These are phyloP conservation scores for Mesitornis unicolor DNA, from an alignment of 2,113 vertebrate genomes.

Conservation along the genomic window DNA sequence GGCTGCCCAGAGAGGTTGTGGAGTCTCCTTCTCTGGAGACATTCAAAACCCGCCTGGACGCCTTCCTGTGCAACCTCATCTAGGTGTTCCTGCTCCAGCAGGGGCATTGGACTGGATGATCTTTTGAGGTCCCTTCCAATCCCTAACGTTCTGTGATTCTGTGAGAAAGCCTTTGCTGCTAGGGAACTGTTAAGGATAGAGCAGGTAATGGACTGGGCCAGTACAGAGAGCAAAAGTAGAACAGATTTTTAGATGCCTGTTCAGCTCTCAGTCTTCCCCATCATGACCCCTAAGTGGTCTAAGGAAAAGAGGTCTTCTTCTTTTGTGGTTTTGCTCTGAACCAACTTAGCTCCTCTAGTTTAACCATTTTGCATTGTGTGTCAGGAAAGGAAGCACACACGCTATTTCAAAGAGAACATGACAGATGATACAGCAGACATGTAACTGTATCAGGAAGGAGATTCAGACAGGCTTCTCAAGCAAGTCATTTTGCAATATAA, in stretches of 20 bases:
- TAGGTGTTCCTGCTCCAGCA: too few species aligned
- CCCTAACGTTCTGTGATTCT: too few species aligned
- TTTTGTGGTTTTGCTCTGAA: neutral
- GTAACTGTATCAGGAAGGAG: neutral
- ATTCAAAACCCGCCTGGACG: too few species aligned
- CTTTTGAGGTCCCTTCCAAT: too few species aligned
- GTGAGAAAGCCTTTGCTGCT: neutral
- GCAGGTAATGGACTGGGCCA: neutral
- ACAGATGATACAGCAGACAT: neutral
- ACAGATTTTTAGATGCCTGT: neutral
- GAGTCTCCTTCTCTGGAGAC: too few species aligned
- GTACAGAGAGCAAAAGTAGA: accelerated
- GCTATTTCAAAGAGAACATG: accelerated
- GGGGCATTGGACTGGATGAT: too few species aligned
- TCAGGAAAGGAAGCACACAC: neutral
- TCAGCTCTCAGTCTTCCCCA: neutral
- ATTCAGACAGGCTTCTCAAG: neutral
- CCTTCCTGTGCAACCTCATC: too few species aligned
- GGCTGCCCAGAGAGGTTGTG: too few species aligned
- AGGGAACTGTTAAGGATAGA: neutral
- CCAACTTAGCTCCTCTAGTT: neutral
- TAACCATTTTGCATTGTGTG: neutral
- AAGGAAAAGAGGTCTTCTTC: neutral
- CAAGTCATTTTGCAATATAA: neutral
- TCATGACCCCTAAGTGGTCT: neutral